Evolutionary conservation across 2,797 vertebrate genomes (phyloP).

Genomic region (Uromys caudimaculatus): DNA sequence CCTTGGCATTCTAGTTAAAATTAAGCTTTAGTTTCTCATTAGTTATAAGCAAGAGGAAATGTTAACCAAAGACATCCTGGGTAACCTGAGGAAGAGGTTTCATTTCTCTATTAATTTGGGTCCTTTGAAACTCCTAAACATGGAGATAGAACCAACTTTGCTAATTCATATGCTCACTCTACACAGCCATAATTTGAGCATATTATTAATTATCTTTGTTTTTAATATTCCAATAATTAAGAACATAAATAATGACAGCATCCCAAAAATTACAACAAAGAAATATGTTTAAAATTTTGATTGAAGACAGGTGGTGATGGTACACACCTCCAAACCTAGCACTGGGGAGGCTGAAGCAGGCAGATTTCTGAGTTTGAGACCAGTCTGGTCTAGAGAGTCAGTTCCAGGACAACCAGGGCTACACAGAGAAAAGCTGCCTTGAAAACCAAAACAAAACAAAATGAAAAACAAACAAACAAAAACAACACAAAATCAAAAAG

Average conservation of each 20-base stretch:
- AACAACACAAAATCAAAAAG: neutral
- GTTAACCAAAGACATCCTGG: neutral
- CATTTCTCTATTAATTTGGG: constrained; percentile 29
- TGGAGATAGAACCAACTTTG: neutral
- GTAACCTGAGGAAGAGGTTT: constrained; percentile 2
- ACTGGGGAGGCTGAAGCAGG: neutral
- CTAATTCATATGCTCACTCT: neutral
- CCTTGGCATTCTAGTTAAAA: constrained; percentile 61
- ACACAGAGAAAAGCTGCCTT: neutral
- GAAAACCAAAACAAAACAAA: neutral
- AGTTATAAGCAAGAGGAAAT: neutral
- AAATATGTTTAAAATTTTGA: constrained; percentile 12
- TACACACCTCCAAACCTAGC: neutral
- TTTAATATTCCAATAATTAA: neutral
- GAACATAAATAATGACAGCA: neutral
- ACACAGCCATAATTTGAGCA: neutral
- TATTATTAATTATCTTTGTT: neutral
- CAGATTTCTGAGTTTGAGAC: neutral
- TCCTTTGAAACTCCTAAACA: constrained; percentile 27
- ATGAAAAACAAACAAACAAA: neutral
- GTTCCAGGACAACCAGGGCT: neutral
- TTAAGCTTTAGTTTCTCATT: neutral
- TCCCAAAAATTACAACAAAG: neutral
- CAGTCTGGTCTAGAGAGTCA: neutral
- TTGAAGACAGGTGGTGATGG: neutral